Percentiles rank a stretch among this genome's conserved stretches.
phyloP scores from a whole-genome alignment of 2,797 vertebrate species.

The Onychomys arenicola region DNA sequence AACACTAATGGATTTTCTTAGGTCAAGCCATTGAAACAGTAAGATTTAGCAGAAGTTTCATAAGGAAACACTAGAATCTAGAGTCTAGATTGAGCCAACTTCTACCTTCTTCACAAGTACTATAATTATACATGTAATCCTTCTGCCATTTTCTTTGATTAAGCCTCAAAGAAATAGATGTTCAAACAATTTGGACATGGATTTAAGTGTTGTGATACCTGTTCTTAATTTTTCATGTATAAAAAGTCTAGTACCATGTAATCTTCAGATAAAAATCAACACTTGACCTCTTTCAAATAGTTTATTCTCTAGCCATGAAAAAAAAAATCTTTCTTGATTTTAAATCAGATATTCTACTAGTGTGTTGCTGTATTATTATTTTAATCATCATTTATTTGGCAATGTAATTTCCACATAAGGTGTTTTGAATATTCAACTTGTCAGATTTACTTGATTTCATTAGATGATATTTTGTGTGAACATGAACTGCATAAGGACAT shows the following conservation, averaged over 20 bases:
- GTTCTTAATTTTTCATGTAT: neutral
- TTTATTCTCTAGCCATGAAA: neutral
- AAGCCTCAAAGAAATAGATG: neutral
- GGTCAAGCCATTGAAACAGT: neutral
- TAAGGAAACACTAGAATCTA: neutral
- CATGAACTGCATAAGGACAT: neutral
- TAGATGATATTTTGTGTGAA: neutral
- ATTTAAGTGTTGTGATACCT: neutral
- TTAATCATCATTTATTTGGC: neutral
- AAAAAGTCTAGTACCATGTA: neutral
- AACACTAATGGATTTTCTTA: neutral
- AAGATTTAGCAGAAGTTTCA: neutral
- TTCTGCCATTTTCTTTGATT: neutral
- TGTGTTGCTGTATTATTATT: neutral
- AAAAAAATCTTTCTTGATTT: constrained; percentile 22
- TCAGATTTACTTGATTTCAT: neutral
- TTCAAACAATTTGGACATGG: neutral
- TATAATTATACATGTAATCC: neutral
- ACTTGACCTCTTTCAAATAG: neutral
- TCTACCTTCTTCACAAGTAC: neutral
- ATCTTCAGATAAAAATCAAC: constrained; percentile 5
- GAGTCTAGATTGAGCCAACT: neutral
- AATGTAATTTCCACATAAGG: neutral
- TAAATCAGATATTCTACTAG: neutral
- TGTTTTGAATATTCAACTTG: neutral